Conservation (phyloP, 2,797 vertebrate genomes). For the Cheirogaleus major region DNA sequence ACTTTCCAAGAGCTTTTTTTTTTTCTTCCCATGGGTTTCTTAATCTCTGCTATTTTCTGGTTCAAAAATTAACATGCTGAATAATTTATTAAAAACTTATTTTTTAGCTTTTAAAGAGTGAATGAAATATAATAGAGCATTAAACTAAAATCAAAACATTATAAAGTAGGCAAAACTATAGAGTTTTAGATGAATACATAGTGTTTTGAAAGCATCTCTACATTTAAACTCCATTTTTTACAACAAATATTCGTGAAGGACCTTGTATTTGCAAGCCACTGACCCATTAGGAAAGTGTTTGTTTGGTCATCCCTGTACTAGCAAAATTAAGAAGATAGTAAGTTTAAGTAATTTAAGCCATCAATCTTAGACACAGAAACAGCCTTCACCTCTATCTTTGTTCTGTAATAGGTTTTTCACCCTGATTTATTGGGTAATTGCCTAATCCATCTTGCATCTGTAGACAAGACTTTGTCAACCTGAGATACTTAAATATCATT, state of each 20-base stretch:
- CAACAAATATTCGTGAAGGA: not conserved
- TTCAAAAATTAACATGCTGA: not conserved
- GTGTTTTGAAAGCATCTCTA: not conserved
- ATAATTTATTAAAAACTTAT: not conserved
- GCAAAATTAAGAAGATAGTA: constrained; percentile 51
- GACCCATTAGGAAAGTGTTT: constrained; percentile 1
- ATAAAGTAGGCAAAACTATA: not conserved
- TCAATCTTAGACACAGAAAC: constrained; percentile 52
- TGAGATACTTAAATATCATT: constrained; percentile 31
- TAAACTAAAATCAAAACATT: not conserved
- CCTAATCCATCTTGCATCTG: constrained; percentile 59
- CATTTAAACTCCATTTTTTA: not conserved
- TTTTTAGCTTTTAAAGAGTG: not conserved
- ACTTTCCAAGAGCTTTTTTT: not conserved
- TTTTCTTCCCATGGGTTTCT: not conserved
- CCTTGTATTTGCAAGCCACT: not conserved
- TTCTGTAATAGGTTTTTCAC: constrained; percentile 45
- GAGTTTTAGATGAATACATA: not conserved
- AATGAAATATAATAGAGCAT: not conserved
- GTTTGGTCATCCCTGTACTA: not conserved
- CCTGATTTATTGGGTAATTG: constrained; percentile 66
- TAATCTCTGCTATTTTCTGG: not conserved
- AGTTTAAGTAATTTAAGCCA: constrained; percentile 58
- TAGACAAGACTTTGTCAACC: constrained; percentile 58
- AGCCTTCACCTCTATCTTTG: constrained; percentile 22